A percentile compares a stretch with the other conserved stretches of the same genome.
phyloP scores from a whole-genome alignment of 2,113 vertebrate species.

The Bubo blakistoni region DNA sequence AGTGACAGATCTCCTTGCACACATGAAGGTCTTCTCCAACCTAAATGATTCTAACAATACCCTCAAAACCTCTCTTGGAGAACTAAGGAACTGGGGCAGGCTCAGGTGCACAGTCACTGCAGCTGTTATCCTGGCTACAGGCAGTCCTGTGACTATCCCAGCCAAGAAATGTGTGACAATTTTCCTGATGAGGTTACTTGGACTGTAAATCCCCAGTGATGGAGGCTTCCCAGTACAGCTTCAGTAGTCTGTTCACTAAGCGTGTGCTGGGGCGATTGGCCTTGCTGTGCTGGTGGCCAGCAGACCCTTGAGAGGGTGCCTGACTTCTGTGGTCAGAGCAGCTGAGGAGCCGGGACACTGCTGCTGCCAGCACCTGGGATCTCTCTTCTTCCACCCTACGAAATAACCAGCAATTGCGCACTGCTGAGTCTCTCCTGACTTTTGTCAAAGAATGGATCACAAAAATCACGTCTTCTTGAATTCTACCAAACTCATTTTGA shows the following conservation, averaged over 20 bases:
- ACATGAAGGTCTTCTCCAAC: background rate
- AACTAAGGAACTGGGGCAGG: background rate
- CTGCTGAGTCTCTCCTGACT: background rate
- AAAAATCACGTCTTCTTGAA: background rate
- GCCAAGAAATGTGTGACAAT: background rate
- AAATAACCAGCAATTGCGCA: background rate
- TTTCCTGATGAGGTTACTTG: background rate
- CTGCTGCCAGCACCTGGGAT: background rate
- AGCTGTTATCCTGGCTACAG: too few species aligned
- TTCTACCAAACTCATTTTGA: background rate
- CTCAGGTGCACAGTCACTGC: background rate
- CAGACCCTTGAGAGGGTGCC: background rate
- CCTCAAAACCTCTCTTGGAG: background rate
- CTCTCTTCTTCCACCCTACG: fast-evolving
- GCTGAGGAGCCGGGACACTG: background rate
- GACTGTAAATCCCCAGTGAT: background rate
- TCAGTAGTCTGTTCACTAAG: background rate
- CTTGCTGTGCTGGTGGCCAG: too few species aligned
- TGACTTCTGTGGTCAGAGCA: background rate
- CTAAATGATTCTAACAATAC: background rate
- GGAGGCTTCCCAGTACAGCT: background rate
- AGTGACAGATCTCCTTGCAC: background rate
- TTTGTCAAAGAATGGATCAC: background rate
- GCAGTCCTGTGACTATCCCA: background rate
- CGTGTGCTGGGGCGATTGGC: background rate